phyloP scores from a whole-genome alignment of 2,888 invertebrate genomes.

The Geotrupes spiniger region DNA sequence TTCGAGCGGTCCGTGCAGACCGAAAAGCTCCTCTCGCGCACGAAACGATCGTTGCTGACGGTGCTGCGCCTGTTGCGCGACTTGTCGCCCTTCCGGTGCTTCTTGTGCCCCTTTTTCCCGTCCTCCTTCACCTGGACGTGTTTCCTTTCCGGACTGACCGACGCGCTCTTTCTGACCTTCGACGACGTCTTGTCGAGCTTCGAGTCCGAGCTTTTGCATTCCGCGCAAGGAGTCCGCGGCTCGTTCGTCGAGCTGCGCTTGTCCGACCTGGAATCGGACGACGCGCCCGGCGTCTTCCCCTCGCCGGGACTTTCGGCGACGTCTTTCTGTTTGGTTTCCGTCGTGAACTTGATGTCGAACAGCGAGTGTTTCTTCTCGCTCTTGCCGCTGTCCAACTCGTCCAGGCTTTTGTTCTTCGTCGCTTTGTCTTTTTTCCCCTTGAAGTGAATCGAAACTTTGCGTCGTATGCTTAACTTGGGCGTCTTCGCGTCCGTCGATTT shows the following conservation, averaged over 20 bases:
- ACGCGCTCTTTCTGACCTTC: conserved; percentile 40
- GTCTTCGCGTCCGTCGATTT: conserved; percentile 26
- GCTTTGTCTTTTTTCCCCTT: conserved; percentile 46
- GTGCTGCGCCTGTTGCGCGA: conserved; percentile 33
- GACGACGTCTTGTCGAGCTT: conserved; percentile 10
- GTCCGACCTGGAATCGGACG: conserved; percentile 23
- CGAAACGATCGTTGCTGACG: conserved; percentile 31
- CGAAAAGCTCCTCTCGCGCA: conserved; percentile 45
- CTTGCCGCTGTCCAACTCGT: conserved; percentile 18
- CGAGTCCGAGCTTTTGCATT: conserved; percentile 25
- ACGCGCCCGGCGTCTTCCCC: conserved; percentile 47
- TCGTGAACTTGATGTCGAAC: conserved; percentile 38
- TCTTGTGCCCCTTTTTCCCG: conserved; percentile 43
- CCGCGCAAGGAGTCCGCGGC: conserved; percentile 33
- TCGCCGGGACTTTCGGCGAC: too few relatives aligned
- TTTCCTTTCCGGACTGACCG: conserved; percentile 46
- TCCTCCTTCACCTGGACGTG: conserved; percentile 45
- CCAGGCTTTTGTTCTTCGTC: conserved; percentile 26
- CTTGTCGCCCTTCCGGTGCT: conserved; percentile 43
- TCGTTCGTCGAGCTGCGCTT: conserved; percentile 23
- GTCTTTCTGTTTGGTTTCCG: conserved; percentile 25
- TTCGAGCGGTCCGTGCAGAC: conserved; percentile 49
- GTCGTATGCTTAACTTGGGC: conserved; percentile 43
- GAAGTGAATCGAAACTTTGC: conserved; percentile 52
- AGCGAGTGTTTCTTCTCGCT: conserved; percentile 34